Evolutionary conservation across 1,140 invertebrate species (phyloP).

Genomic region (Anastrepha ludens): DNA sequence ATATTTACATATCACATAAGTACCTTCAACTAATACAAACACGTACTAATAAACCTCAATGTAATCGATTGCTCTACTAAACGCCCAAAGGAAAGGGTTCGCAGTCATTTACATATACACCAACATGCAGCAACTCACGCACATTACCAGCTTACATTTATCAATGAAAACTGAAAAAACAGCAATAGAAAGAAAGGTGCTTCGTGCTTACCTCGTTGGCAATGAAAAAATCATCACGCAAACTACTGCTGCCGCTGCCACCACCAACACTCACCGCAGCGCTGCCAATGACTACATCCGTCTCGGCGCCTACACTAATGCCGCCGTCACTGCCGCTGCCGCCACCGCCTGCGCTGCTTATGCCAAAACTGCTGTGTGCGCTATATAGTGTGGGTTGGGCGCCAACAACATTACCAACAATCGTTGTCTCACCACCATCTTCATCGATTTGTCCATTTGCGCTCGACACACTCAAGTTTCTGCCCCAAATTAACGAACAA

Average conservation of each 20-base stretch:
- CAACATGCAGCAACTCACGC: no score
- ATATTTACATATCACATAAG: no score
- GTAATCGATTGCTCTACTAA: no score
- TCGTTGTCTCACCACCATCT: slow-evolving; percentile 45
- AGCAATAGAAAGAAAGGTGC: not conserved
- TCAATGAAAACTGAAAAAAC: not conserved
- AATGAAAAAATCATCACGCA: slow-evolving; percentile 67
- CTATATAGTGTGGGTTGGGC: slow-evolving; percentile 9
- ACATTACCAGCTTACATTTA: not conserved
- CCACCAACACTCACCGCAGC: slow-evolving; percentile 17
- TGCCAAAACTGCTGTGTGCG: not conserved
- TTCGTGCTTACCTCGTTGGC: slow-evolving; percentile 63
- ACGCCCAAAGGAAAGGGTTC: no score
- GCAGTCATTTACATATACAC: no score
- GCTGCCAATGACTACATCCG: slow-evolving; percentile 44
- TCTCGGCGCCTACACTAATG: not conserved
- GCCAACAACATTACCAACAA: slow-evolving; percentile 1
- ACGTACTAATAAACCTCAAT: no score
- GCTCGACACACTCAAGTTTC: slow-evolving; percentile 64
- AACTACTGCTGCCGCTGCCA: slow-evolving; percentile 59
- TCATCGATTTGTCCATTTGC: slow-evolving; percentile 55
- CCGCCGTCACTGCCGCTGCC: not conserved
- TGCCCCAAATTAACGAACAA: slow-evolving; percentile 70
- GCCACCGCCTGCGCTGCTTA: no score
- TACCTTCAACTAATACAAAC: no score